Conservation (phyloP, 2,797 vertebrate genomes). For the Silurus aristotelis region DNA sequence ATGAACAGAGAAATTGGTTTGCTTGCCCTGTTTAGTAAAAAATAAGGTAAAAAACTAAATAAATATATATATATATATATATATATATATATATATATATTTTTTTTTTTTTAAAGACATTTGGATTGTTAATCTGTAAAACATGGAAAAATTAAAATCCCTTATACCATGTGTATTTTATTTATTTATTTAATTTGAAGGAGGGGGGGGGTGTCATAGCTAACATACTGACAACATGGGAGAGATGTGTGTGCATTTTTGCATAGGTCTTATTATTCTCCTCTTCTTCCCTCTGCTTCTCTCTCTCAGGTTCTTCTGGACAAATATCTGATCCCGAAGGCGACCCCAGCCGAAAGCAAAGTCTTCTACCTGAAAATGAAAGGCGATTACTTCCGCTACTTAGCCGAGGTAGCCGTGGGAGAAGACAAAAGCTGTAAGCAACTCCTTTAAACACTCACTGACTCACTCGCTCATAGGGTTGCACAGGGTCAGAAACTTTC, state of each 20-base stretch:
- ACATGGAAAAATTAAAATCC: too few species aligned
- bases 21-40: background rate
- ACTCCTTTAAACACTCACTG: slow-evolving; percentile 11
- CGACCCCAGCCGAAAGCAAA: slow-evolving; percentile 85
- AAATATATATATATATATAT: too few species aligned
- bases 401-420: slow-evolving; percentile 89
- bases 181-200: too few species aligned
- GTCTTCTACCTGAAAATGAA: slow-evolving; percentile 99
- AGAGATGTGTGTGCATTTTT: background rate
- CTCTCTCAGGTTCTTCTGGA: slow-evolving; percentile 84
- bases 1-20: background rate
- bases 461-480: too few species aligned
- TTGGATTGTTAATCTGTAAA: too few species aligned
- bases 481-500: too few species aligned
- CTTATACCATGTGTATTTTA: too few species aligned
- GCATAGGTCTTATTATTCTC: background rate
- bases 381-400: slow-evolving; percentile 95
- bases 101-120: too few species aligned
- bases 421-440: slow-evolving; percentile 79
- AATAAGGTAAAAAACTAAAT: background rate
- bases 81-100: too few species aligned
- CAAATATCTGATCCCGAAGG: slow-evolving; percentile 87
- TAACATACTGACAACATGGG: background rate
- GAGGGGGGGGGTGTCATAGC: background rate
- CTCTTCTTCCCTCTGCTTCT: background rate